Conservation (phyloP, 1,140 invertebrate genomes). For the Hydropsyche tenuis region DNA sequence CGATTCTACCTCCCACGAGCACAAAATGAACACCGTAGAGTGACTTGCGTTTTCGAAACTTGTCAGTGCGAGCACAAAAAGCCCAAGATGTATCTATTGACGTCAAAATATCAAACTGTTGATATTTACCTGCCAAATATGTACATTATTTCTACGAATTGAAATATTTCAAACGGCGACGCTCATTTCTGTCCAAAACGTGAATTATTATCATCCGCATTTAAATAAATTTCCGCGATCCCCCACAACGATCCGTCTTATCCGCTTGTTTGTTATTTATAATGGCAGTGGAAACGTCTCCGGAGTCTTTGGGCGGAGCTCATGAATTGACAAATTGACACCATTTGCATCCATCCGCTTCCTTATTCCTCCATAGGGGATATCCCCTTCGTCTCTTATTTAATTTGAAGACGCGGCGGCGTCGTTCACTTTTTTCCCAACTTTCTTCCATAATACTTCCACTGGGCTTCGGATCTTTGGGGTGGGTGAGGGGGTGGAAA, state of each 20-base stretch:
- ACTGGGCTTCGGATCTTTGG: no score
- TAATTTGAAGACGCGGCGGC: neutral
- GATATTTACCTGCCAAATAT: constrained; percentile 27
- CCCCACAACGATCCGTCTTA: constrained; percentile 44
- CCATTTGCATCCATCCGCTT: constrained; percentile 33
- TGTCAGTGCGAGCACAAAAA: neutral
- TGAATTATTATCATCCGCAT: no score
- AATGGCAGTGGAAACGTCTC: constrained; percentile 23
- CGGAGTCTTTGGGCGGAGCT: constrained; percentile 37
- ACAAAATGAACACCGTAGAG: neutral
- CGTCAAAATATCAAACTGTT: constrained; percentile 27
- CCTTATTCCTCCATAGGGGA: constrained; percentile 3
- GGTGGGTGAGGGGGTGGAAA: neutral
- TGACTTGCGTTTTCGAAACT: constrained; percentile 24
- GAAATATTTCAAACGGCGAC: constrained; percentile 2
- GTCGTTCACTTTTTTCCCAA: neutral
- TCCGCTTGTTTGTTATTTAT: constrained; percentile 45
- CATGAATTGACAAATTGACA: constrained; percentile 47
- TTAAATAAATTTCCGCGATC: neutral
- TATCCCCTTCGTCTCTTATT: constrained; percentile 15
- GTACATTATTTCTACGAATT: constrained; percentile 24
- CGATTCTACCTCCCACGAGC: constrained; percentile 33
- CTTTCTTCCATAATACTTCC: no score
- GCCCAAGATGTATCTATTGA: constrained; percentile 10
- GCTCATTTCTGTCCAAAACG: no score